These are phyloP conservation scores for Rosalia funebris DNA, from an alignment of 2,888 invertebrate species.

Conservation along the genomic window DNA sequence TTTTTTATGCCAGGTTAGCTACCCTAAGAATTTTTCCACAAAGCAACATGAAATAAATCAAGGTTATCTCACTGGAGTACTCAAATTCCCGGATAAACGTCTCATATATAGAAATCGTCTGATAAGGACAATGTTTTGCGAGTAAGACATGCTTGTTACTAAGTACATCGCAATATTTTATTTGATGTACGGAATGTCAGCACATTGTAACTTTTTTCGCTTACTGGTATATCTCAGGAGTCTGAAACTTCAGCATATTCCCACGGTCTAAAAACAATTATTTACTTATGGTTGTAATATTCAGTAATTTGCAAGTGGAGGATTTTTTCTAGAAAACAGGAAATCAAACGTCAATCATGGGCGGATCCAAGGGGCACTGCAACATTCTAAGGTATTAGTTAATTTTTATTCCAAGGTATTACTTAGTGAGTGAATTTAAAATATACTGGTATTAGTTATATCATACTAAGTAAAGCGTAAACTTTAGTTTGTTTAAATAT, in stretches of 20 bases:
- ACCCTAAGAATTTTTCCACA: neutral
- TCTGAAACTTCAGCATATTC: slow-evolving; percentile 48
- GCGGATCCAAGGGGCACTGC: neutral
- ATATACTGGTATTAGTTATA: no score
- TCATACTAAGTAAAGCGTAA: no score
- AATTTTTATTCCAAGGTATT: no score
- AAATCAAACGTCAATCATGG: slow-evolving; percentile 11
- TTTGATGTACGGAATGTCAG: slow-evolving; percentile 32
- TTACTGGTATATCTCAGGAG: slow-evolving; percentile 35
- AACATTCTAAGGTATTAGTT: no score
- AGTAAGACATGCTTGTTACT: slow-evolving; percentile 31
- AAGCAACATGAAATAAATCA: neutral
- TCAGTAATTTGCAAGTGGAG: slow-evolving; percentile 39
- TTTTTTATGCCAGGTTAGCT: no score
- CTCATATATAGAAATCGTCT: slow-evolving; percentile 27
- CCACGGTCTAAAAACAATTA: slow-evolving; percentile 47
- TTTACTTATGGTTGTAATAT: slow-evolving; percentile 34
- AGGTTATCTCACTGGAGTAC: neutral
- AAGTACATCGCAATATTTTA: slow-evolving; percentile 32
- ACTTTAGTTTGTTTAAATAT: no score
- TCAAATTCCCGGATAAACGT: slow-evolving; percentile 38
- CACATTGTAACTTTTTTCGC: slow-evolving; percentile 36
- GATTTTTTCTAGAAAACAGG: slow-evolving; percentile 23
- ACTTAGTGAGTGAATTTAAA: no score
- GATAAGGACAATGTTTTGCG: slow-evolving; percentile 37